Base-by-base conservation (phyloP, 2,797 vertebrate genomes). In the Antennarius maculatus region DNA sequence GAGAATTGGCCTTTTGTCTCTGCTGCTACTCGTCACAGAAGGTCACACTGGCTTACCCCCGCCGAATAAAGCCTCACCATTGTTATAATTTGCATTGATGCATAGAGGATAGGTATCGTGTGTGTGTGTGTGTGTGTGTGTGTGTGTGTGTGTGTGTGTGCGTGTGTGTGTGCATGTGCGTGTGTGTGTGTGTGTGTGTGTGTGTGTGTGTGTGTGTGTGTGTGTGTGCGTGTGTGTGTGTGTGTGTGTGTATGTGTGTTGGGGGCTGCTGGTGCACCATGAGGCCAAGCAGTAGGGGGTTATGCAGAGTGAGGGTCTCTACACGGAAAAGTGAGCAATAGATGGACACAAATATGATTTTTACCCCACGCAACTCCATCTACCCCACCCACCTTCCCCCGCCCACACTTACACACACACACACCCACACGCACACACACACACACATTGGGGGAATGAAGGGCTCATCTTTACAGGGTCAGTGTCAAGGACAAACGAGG, bases 81-180 rank as follows among this genome's bases (percentile, higher is more conserved):
- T 93, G 90, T 93, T 94, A 89, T 88, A 92, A 94, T 94, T 93
- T 93, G 92, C 91, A 93, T 93, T 92, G 92, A 93, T 94, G 93
- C 92, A 92, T 92, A 91, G 88, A 88, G 77, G 74, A 74, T 76
- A 84, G 80, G 70, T 75, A 70, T 74, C 66, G 57, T 93, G 27
- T 66, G 72, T 72, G 86, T 68, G 78, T 2, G 64, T 65, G 67
- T 23, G 74, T 29, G 68, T 63, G 61, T 60, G 62, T 69, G 54
- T 65, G 60, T 69, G 43, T 60, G 55, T 54, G 28, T 66, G 69
- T 71, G 59, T 57, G 47, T 54, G 61, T 51, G 48, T 52, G 34
- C 42, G 43, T 60, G 55, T 54, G 28, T 66, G 69, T 71, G 59
- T 57, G 47, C 52, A 58, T 51, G 57, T 93, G 27, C 64, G 72